Evolutionary conservation across 2,113 vertebrate genomes (phyloP).

Genomic region (pig (Sus scrofa)): T2T-Sscrofa CM000824.6:28010501-28011000

Average conservation of each 20-base stretch:
- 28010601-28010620: background rate
- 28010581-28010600: background rate
- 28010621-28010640: background rate
- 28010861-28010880: background rate
- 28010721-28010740: background rate
- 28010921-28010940: background rate
- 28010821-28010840: background rate
- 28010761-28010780: background rate
- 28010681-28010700: background rate
- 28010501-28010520: background rate
- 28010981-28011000: background rate
- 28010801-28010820: background rate
- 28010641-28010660: background rate
- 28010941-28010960: background rate
- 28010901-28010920: background rate
- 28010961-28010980: too few species aligned
- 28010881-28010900: fast-evolving
- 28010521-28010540: background rate
- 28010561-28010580: fast-evolving
- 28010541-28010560: background rate
- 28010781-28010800: background rate
- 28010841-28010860: too few species aligned
- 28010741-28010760: too few species aligned
- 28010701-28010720: background rate
- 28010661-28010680: background rate